A percentile compares a stretch with the other conserved stretches of the same genome.
Evolutionary conservation across 2,797 vertebrate genomes (phyloP).

Genomic region (Spinus pinus): DNA sequence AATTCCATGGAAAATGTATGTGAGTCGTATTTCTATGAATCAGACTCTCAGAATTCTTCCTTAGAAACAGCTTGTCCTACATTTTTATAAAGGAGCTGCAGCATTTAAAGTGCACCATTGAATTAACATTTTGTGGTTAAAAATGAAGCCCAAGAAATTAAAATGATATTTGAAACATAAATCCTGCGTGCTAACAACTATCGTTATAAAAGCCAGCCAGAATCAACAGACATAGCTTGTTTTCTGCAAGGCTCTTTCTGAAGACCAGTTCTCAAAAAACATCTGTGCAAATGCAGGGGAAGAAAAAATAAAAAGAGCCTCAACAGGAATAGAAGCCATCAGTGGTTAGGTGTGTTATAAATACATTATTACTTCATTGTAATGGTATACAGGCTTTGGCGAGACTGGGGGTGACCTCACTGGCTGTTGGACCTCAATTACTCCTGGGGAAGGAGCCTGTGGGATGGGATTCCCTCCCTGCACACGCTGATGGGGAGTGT

Average conservation of each 20-base stretch:
- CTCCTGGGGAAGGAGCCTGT: slow-evolving; percentile 16
- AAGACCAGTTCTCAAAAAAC: slow-evolving; percentile 76
- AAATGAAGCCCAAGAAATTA: slow-evolving; percentile 76
- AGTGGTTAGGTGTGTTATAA: slow-evolving; percentile 85
- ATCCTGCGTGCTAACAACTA: slow-evolving; percentile 78
- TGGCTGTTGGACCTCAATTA: slow-evolving; percentile 62
- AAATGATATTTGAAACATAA: slow-evolving; percentile 83
- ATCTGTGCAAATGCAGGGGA: slow-evolving; percentile 80
- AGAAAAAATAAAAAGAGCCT: slow-evolving; percentile 46
- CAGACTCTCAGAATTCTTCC: slow-evolving; percentile 66
- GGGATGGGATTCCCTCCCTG: slow-evolving; percentile 36
- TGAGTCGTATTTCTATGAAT: slow-evolving; percentile 64
- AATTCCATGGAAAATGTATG: slow-evolving; percentile 70
- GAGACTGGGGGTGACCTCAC: slow-evolving; percentile 76
- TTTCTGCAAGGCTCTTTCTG: slow-evolving; percentile 79
- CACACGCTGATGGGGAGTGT: background rate
- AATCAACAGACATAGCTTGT: slow-evolving; percentile 88
- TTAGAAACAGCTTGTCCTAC: slow-evolving; percentile 70
- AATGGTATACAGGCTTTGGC: slow-evolving; percentile 75
- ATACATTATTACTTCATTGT: slow-evolving; percentile 86
- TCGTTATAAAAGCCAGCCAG: slow-evolving; percentile 75
- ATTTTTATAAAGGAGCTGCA: slow-evolving; percentile 66
- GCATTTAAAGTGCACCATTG: slow-evolving; percentile 64
- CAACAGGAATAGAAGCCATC: slow-evolving; percentile 84
- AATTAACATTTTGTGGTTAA: slow-evolving; percentile 78